Conservation (phyloP, 2,113 vertebrate species). For the Odobenus rosmarus region DNA sequence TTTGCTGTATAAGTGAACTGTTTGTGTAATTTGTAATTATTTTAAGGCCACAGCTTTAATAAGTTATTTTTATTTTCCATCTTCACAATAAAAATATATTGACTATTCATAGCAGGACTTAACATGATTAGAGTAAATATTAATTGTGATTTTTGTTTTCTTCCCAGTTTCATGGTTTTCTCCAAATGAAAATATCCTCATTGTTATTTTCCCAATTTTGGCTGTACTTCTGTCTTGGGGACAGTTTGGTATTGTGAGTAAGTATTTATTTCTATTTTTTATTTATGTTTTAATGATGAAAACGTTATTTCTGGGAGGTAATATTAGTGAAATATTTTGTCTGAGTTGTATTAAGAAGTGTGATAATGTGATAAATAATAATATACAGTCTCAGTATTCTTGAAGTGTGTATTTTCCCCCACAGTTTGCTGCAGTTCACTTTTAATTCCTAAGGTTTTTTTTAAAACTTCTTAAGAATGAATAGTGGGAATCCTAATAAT, state of each 20-base stretch:
- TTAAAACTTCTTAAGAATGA: not conserved
- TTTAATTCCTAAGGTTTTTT: not conserved
- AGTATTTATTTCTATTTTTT: constrained; percentile 79
- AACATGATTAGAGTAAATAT: constrained; percentile 39
- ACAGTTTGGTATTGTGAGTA: constrained; percentile 84
- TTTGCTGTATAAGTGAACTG: not conserved
- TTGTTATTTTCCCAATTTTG: constrained; percentile 79
- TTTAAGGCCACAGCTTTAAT: not conserved
- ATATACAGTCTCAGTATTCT: not conserved
- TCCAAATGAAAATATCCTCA: constrained; percentile 79
- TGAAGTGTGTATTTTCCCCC: not conserved
- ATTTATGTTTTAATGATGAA: constrained; percentile 51
- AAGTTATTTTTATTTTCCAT: constrained; percentile 33
- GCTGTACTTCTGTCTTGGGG: constrained; percentile 79
- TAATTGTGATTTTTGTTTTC: constrained; percentile 73
- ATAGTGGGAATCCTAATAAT: not conserved
- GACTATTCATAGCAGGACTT: not conserved
- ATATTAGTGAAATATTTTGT: not conserved
- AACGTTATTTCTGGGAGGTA: not conserved
- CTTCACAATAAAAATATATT: not conserved
- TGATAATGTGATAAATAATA: constrained; percentile 41
- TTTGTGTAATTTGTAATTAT: not conserved
- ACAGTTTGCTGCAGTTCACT: not conserved
- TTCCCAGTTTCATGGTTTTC: constrained; percentile 83
- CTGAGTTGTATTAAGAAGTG: not conserved